Evolutionary conservation across 2,113 vertebrate species (phyloP).

Genomic region (Chaetorhynchus papuensis): DNA sequence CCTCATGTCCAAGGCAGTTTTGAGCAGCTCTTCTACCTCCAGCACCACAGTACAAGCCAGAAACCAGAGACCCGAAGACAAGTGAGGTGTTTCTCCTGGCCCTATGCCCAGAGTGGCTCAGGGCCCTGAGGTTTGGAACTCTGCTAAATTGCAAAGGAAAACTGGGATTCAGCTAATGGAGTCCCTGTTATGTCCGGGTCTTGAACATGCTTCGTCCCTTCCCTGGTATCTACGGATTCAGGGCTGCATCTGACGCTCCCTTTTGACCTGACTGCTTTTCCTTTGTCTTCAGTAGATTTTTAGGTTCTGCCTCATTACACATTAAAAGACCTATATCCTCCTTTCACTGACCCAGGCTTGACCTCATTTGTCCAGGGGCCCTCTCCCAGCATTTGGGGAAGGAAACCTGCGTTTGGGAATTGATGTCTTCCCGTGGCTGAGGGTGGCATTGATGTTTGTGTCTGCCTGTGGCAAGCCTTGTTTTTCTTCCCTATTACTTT

Average conservation of each 20-base stretch:
- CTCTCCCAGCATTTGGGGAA: neutral
- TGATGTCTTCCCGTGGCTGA: neutral
- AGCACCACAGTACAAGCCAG: neutral
- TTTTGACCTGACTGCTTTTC: neutral
- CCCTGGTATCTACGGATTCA: neutral
- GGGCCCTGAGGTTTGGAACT: neutral
- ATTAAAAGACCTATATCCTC: neutral
- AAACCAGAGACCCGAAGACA: neutral
- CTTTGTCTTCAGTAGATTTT: neutral
- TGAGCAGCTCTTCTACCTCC: neutral
- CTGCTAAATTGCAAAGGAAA: neutral
- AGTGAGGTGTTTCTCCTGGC: neutral
- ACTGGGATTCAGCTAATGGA: neutral
- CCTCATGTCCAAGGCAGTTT: neutral
- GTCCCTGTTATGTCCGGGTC: rapidly evolving
- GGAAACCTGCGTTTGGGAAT: neutral
- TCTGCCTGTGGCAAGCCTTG: neutral
- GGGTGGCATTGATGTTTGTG: neutral
- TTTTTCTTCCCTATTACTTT: neutral
- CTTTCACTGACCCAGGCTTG: constrained; percentile 15
- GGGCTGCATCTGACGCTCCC: neutral
- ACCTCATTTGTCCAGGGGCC: neutral
- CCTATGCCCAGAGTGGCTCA: neutral
- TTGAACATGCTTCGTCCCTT: neutral
- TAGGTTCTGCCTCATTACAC: constrained; percentile 12